Evolutionary conservation across 64 coral and sea anemone genomes (phyloP).

Genomic region (Stichodactyla mertensii): DNA sequence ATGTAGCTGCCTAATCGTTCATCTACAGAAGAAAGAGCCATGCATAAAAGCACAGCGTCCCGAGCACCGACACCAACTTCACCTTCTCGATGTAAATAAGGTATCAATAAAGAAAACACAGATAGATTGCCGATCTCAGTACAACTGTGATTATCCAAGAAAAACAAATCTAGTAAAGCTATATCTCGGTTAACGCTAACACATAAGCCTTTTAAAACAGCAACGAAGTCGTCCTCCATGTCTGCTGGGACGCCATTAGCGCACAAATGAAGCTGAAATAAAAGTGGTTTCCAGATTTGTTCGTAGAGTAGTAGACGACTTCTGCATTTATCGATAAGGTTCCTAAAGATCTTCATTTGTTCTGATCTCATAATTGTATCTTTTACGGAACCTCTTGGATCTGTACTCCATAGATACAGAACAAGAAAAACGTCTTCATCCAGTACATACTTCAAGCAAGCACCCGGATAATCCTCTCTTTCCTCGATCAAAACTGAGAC

Average conservation of each 20-base stretch:
- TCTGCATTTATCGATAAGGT: constrained; percentile 79
- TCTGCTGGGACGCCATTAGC: constrained; percentile 58
- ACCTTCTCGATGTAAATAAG: constrained; percentile 79
- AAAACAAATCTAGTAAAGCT: constrained; percentile 79
- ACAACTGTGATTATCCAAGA: constrained; percentile 77
- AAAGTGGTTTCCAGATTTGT: constrained; percentile 87
- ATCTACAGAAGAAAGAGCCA: constrained; percentile 86
- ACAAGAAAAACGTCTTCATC: constrained; percentile 71
- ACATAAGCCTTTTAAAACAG: constrained; percentile 84
- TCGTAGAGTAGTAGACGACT: constrained; percentile 73
- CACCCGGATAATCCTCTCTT: constrained; percentile 72
- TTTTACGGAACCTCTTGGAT: constrained; percentile 42
- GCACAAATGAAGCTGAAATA: constrained; percentile 82
- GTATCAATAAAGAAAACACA: constrained; percentile 93
- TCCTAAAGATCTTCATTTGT: constrained; percentile 77
- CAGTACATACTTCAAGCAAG: constrained; percentile 80
- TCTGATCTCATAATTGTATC: constrained; percentile 71
- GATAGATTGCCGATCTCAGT: constrained; percentile 66
- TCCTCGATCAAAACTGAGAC: constrained; percentile 75
- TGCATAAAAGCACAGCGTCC: constrained; percentile 90
- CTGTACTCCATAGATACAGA: constrained; percentile 62
- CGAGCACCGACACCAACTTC: constrained; percentile 79
- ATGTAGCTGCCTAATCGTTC: constrained; percentile 77
- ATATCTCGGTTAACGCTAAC: constrained; percentile 93
- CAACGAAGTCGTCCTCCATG: constrained; percentile 86